A percentile compares a stretch with the other conserved stretches of the same genome.
Evolutionary conservation across 2,888 invertebrate genomes (phyloP).

Genomic region (Limnephilus lunatus): DNA sequence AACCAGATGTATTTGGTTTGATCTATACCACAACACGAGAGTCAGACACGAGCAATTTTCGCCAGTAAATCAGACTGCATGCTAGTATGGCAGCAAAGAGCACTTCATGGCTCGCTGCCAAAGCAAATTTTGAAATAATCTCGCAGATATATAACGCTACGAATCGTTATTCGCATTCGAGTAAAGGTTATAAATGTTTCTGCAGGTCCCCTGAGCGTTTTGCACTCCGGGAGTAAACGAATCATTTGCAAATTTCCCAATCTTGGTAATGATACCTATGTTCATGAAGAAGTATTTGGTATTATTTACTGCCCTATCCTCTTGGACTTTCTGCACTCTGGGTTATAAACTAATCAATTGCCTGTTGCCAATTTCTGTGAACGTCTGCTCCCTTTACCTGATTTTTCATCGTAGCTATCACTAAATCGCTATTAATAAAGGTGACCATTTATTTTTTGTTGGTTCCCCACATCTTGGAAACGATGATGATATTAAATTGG

Average conservation of each 20-base stretch:
- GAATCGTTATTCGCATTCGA: not conserved
- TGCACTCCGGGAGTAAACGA: not conserved
- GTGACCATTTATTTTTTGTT: too few species aligned
- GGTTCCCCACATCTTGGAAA: too few species aligned
- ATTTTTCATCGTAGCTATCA: too few species aligned
- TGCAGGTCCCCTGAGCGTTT: not conserved
- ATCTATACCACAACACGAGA: not conserved
- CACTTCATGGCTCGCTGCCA: not conserved
- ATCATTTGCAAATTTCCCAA: not conserved
- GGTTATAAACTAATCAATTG: too few species aligned
- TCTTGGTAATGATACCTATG: not conserved
- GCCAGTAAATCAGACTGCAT: not conserved
- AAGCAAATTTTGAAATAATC: slow-evolving; percentile 13
- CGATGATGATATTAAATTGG: too few species aligned
- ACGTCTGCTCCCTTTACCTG: too few species aligned
- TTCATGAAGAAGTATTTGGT: too few species aligned
- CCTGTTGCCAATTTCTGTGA: too few species aligned
- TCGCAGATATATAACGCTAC: not conserved
- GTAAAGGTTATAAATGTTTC: slow-evolving; percentile 2
- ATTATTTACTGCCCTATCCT: too few species aligned
- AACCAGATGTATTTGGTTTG: too few species aligned
- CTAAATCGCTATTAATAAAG: too few species aligned
- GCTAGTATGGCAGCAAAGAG: not conserved
- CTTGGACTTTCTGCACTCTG: too few species aligned
- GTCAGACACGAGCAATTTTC: not conserved